Base-by-base conservation (phyloP, 35 echinoderm and acorn worm genomes). In the Lytechinus pictus region DNA sequence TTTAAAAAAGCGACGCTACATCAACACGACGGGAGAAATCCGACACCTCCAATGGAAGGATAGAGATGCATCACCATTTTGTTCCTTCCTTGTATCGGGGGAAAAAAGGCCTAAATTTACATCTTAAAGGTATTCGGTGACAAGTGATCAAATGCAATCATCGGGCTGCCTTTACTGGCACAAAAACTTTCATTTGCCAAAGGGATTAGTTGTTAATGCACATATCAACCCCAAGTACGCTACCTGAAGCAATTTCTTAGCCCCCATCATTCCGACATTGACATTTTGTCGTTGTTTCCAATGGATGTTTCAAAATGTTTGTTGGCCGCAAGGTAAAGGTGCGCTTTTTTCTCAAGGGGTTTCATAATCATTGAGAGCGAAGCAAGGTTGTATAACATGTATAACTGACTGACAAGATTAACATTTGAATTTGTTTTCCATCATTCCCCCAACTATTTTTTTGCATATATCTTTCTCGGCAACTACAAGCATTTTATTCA, bases 1-100 rank as follows among this genome's bases (percentile, higher is more conserved):
- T 90, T 90, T 79, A 79, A 90, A 44, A 90, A 90, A 90, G 88
- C 88, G 88, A 54, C 52, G 88, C 88, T 90, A 90, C 88, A 90
- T 90, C 88, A 90, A 90, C 88, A 90, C 52, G 88, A 21, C 88
- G 88, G 14, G 66, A 90, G 88, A 90, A 90, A 90, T 44, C 29
- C 16, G 88, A 90, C 88, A 90, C 88, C 88, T 52, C 88, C 29
- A 90, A 54, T 54, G 88, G 52, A 10, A 90, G 88, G 88, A 54
- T 54, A 90, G 88, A 79, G 66, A 79, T 79, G 66, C 66, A 79
- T 79, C 66, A n/a, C 66, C 66, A 79, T 79, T 79, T 79, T 79
- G 66, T 79, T 79, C 66, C 21, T 24, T 79, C 66, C 66, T 79
- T 79, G 66, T 79, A 79, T 79, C 66, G 19, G 56, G 9, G 13